Conservation (phyloP, 2,888 invertebrate species). For the Netelia melanura region DNA sequence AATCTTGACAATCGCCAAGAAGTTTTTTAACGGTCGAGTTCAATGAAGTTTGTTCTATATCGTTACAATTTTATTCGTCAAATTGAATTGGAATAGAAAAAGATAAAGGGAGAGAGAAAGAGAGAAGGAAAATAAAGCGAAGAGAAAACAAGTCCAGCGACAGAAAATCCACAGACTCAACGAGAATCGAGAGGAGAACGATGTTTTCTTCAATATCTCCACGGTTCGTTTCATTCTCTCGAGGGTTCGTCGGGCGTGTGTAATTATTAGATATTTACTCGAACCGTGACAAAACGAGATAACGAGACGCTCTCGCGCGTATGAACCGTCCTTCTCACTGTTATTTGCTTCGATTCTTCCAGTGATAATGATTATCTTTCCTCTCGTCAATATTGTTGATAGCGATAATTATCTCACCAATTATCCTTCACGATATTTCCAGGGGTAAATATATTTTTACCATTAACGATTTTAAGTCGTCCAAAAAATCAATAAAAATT, state of each 20-base stretch:
- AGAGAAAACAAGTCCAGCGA: conserved; percentile 10
- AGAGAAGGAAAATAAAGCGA: not conserved
- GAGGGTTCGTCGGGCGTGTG: conserved; percentile 50
- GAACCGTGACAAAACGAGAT: conserved; percentile 64
- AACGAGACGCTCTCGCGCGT: conserved; percentile 45
- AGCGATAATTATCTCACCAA: too few species aligned
- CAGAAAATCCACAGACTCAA: conserved; percentile 22
- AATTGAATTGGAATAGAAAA: not conserved
- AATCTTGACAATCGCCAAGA: conserved; percentile 40
- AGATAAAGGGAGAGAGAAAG: not conserved
- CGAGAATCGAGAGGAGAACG: conserved; percentile 36
- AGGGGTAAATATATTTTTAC: too few species aligned
- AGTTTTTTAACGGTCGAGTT: conserved; percentile 39
- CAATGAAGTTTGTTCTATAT: conserved; percentile 1
- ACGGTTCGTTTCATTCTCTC: not conserved
- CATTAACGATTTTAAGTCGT: too few species aligned
- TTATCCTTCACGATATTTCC: too few species aligned
- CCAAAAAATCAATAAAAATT: too few species aligned
- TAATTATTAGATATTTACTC: conserved; percentile 67
- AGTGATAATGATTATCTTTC: conserved; percentile 36
- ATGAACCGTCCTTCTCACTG: not conserved
- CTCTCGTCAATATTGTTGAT: conserved; percentile 27
- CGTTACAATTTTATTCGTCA: conserved; percentile 36
- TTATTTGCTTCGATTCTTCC: conserved; percentile 52
- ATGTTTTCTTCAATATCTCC: conserved; percentile 10